Base-by-base conservation (phyloP, 2,113 vertebrate genomes). In the Myrmophylax atrothorax region DNA sequence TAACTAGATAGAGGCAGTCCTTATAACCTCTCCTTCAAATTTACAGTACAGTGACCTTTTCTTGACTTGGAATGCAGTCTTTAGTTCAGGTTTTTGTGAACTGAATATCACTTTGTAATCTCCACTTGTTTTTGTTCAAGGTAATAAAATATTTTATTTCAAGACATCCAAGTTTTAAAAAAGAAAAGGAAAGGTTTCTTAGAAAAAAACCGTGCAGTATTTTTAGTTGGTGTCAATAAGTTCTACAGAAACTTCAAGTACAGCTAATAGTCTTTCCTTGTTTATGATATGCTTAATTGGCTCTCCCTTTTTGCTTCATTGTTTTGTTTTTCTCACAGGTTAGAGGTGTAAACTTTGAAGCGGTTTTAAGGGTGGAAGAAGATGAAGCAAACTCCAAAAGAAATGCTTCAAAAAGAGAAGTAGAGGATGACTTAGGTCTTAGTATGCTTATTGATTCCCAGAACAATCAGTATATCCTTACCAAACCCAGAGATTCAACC, bases 401-500 rank as follows among this genome's bases (percentile, higher is more conserved):
- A 90, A 99, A 99, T 73, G 84, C 97, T 79, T 99, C 99, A 7
- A 97, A 97, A 89, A 98, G 98, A 79, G 98, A 98, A 73, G 98
- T 97, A 47, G 99, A 99, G 92, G 98, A 98, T 37, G 98, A 98
- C 84, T 95, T 99, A 82, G 99, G 99, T 18, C 98, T 99, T 79
- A 99, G 99, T 94, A 99, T 99, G 99, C 98, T 99, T 84, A 99
- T 99, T 44, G 99, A 99, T 98, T 99, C 99, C 2, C 99, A 99
- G 97, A 99, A 99, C 96, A 99, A 99, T 98, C 99, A 99, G 96
- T 99, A 99, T 56, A 98, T 99, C 67, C 97, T 99, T 91, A 99
- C 99, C 42, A 99, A 99, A 94, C 99, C 99, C 49, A 97, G 99
- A 28, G 99, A 99, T 76, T 99, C 99, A 33, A 99, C 99, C 19